Percentiles rank a stretch among this genome's conserved stretches.
Evolutionary conservation across 2,113 vertebrate species (phyloP).

Genomic region (Ammodytes dubius): DNA sequence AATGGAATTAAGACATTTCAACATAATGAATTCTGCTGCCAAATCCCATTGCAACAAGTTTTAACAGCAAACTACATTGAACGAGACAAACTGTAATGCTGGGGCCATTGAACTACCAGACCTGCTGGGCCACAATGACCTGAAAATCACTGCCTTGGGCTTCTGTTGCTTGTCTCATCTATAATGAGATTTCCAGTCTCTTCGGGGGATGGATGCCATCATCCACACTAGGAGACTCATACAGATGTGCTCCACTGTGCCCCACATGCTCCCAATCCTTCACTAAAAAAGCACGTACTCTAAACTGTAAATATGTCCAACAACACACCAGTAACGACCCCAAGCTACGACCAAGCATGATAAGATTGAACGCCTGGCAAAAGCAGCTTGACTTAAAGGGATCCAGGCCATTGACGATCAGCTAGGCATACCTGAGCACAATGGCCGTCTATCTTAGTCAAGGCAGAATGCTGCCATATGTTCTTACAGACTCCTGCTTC

Average conservation of each 20-base stretch:
- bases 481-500: constrained; percentile 27
- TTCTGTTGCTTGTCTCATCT: constrained; percentile 28
- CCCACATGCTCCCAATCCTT: constrained; percentile 31
- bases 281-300: constrained; percentile 34
- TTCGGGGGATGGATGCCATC: constrained; percentile 50
- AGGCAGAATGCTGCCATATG: constrained; percentile 62
- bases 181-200: constrained; percentile 42
- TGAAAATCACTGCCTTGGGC: constrained; percentile 4
- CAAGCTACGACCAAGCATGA: constrained; percentile 44
- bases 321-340: constrained; percentile 25
- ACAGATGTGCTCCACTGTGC: constrained; percentile 53
- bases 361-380: constrained; percentile 61
- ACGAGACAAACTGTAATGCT: not conserved
- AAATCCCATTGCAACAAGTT: not conserved
- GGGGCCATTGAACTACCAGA: not conserved
- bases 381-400: constrained; percentile 53
- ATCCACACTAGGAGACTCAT: constrained; percentile 22
- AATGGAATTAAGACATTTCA: constrained; percentile 38
- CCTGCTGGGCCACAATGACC: not conserved
- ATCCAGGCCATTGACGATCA: constrained; percentile 61
- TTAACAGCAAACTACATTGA: not conserved
- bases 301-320: constrained; percentile 60
- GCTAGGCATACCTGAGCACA: constrained; percentile 65
- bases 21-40: constrained; percentile 24
- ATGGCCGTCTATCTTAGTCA: constrained; percentile 61